Conservation (phyloP, 92 coral and sea anemone species). For the Zoanthus sociatus region DNA sequence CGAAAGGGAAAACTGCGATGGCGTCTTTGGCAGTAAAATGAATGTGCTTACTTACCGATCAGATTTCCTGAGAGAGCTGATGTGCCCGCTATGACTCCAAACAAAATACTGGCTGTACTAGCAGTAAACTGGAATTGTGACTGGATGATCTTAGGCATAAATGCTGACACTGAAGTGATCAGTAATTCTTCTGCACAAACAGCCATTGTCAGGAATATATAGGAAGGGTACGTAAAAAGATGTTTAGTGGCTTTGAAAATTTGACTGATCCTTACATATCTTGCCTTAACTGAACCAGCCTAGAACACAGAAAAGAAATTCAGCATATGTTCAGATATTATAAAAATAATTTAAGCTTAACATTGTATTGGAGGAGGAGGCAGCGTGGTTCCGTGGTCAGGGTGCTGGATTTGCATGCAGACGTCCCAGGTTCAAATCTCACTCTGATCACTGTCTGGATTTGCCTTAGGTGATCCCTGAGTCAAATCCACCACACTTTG, state of each 20-base stretch:
- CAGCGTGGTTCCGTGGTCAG: too few relatives aligned
- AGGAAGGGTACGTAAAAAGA: slow-evolving; percentile 69
- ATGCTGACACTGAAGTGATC: slow-evolving; percentile 69
- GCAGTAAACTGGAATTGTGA: slow-evolving; percentile 65
- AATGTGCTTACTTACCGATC: slow-evolving; percentile 62
- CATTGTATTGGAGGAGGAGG: too few relatives aligned
- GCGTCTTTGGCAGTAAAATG: too few relatives aligned
- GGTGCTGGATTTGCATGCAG: too few relatives aligned
- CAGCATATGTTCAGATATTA: neutral
- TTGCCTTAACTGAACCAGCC: slow-evolving; percentile 9
- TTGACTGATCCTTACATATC: slow-evolving; percentile 67
- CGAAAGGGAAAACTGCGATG: too few relatives aligned
- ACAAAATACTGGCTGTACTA: slow-evolving; percentile 67
- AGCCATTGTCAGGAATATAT: slow-evolving; percentile 70
- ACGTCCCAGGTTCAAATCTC: too few relatives aligned
- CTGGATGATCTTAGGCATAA: slow-evolving; percentile 86
- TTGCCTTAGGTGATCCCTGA: too few relatives aligned
- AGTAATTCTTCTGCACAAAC: slow-evolving; percentile 71
- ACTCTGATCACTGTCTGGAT: too few relatives aligned
- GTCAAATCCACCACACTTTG: too few relatives aligned
- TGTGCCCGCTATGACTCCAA: slow-evolving; percentile 68
- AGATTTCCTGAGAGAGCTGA: slow-evolving; percentile 81
- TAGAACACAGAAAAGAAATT: neutral
- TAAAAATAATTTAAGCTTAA: neutral
- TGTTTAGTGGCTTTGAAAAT: slow-evolving; percentile 79